Evolutionary conservation across 1,140 invertebrate species (phyloP), one percentile per base, ranked within the genome.

Genomic region (Drosophila bocki): DNA sequence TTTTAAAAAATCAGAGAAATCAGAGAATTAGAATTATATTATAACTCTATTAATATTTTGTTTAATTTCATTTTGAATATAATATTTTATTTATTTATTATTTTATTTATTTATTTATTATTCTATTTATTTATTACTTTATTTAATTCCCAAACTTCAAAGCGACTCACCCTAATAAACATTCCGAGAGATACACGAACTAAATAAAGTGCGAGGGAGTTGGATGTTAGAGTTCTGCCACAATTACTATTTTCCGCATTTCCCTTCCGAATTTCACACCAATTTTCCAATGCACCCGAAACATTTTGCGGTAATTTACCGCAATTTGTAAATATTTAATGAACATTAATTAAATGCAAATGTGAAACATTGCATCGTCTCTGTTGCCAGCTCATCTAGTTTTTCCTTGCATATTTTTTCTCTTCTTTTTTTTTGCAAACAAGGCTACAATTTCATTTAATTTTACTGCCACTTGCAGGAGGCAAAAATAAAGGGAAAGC

Each of bases 251-350:
- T 44, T 17, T 29, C 15, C 61, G 60, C 45, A 37, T 29, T 19
- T 15, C 13, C 29, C n/a, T 15, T 35, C 33, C n/a, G 8, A n/a
- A 37, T 32, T 44, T 67, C 60, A 58, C 61, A 39, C 37, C 47
- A 41, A 41, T 67, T 65, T 75, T 2, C 54, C 11, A 11, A 32
- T 69, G 65, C 64, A 57, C n/a, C 69, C 44, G 4, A 22, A 72
- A 42, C 65, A 69, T 54, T 70, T 68, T 76, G 65, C 39, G 80
- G 70, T 83, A 84, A 84, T 88, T 80, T 75, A 83, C 82, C 86
- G 61, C 84, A 88, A 90, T 84, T 88, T 78, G 84, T 88, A 88
- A 88, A 88, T 88, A 88, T 88, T 88, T 88, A 84, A 88, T 84
- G 84, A 81, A 84, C 84, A 88, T 88, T 88, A 88, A 88, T 88